phyloP scores from a whole-genome alignment of 2,113 vertebrate species.

The Lichenostomus cassidix region DNA sequence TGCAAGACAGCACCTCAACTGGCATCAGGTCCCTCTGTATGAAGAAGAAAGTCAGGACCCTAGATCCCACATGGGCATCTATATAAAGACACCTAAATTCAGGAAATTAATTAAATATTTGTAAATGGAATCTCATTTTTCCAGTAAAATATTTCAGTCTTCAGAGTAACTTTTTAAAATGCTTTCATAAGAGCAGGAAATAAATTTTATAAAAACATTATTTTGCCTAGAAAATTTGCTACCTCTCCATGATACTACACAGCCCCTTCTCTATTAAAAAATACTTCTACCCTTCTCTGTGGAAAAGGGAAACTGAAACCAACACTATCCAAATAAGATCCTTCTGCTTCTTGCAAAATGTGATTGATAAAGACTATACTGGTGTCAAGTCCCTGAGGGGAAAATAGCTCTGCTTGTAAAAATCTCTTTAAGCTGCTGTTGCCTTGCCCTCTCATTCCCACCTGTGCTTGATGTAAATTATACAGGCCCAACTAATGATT shows the following conservation, averaged over 20 bases:
- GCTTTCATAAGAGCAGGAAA: neutral
- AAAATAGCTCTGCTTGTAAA: neutral
- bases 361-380: neutral
- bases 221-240: neutral
- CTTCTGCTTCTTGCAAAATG: neutral
- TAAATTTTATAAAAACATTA: neutral
- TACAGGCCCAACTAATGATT: neutral
- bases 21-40: neutral
- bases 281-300: neutral
- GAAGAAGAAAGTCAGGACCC: neutral
- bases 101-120: neutral
- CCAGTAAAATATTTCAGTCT: neutral
- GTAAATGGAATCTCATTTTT: neutral
- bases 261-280: neutral
- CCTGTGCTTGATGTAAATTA: neutral
- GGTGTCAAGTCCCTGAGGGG: neutral
- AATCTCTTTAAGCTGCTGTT: neutral
- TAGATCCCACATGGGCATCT: neutral
- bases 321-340: neutral
- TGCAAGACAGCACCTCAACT: no score
- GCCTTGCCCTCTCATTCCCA: neutral
- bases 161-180: neutral
- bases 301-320: neutral
- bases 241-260: neutral
- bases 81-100: neutral